Base-by-base conservation (phyloP, 2,888 invertebrate genomes). In the Drosophila prolongata region DNA sequence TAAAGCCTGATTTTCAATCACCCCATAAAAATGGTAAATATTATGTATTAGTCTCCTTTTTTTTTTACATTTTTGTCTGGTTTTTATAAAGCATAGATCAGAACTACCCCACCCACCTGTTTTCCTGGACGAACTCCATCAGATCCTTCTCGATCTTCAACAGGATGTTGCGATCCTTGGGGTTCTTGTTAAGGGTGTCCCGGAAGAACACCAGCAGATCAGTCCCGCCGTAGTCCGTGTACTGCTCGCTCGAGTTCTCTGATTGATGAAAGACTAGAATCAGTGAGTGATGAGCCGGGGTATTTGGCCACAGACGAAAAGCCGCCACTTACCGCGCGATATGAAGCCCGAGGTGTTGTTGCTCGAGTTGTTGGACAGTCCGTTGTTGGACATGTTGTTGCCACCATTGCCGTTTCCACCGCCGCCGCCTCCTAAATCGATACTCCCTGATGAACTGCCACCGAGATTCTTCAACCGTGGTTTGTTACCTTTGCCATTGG, bases 71-170 rank as follows among this genome's bases (percentile, higher is more conserved):
- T 24, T 24, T 24, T 24, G 24, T 24, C 24, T 24, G 24, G 24
- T 24, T 4, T 24, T 24, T 24, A 24, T 24, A 24, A 24, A 4
- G 24, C 24, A 24, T 24, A 24, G 4, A 24, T 24, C 24, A 4
- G 4, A 24, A 24, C 24, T 24, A n/a, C n/a, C n/a, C n/a, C n/a
- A n/a, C n/a, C n/a, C 30, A 97, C 97, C 94, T 94, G 62, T 94
- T 94, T 90, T 98, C 98, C 90, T 95, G 96, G 79, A 97, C 95
- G 78, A 98, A 95, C 58, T 94, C 95, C 84, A 96, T 95, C 74
- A 99, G 93, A 87, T 98, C 98, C 89, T 95, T 95, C 93, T 99
- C 98, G 47, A 98, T 96, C 91, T 96, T 95, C 65, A 98, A 93
- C 82, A 99, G 93, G 66, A 97, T 95, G 80, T 95, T 94, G 47